Evolutionary conservation across 2,113 vertebrate genomes (phyloP), one percentile per base, ranked within the genome.

Genomic region (Parotia lawesii): DNA sequence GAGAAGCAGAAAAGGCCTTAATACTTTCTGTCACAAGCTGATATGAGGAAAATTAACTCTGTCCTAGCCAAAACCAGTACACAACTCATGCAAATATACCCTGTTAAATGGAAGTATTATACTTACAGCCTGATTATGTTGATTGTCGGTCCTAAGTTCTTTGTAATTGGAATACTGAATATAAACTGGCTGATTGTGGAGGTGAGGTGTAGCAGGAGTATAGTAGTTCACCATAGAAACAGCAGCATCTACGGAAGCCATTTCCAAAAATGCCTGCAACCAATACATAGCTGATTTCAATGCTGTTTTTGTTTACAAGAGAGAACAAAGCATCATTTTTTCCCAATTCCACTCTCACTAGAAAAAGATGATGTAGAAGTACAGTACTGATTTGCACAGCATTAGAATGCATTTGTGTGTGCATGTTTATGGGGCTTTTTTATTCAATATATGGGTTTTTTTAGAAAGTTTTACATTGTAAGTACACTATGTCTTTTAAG

Each of bases 261-360:
- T 98, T 98, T 99, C 98, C 97, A 99, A 97, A 95, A 99, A 97
- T 85, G 98, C 98, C 98, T 99, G 91, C 38, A 97, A 97, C 42
- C 72, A 96, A 97, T 71, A 91, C 18, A 87, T 2, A 86, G 20
- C 12, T 56, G 57, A 94, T 82, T 89, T 95, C 37, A 97, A 89
- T 50, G 14, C 23, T 84, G 13, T 4, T 73, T 67, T 60, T 88
- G 44, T 93, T 72, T 58, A 51, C 78, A 78, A 23, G 90, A 94
- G 11, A 85, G 8, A 94, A 76, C 40, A 85, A 94, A 87, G 6
- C 57, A 84, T 28, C 6, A 65, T 28, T 90, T 76, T 70, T n/a
- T 27, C 25, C 14, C 23, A 92, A 38, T 72, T 83, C 14, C 21
- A 85, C 12, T 71, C 28, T 62, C 24, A 38, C 35, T 76, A 45